Evolutionary conservation across 2,797 vertebrate species (phyloP).

Genomic region (Lepus oiostolus): DNA sequence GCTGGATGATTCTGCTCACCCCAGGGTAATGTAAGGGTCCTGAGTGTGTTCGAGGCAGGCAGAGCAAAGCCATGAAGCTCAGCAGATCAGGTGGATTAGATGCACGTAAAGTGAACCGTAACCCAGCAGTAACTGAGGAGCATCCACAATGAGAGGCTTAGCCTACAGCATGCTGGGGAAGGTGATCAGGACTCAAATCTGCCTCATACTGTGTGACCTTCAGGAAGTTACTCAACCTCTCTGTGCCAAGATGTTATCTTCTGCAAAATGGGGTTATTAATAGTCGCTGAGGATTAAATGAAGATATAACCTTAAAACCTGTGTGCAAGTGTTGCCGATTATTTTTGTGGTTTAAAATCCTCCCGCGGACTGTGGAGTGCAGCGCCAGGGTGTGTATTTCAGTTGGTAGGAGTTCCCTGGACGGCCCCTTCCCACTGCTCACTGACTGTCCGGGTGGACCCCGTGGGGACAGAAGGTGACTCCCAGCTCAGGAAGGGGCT

Average conservation of each 20-base stretch:
- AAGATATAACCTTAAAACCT: not conserved
- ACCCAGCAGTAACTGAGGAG: too few species aligned
- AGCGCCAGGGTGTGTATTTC: not conserved
- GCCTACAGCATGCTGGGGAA: not conserved
- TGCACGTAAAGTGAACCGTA: too few species aligned
- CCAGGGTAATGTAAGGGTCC: too few species aligned
- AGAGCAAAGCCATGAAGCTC: too few species aligned
- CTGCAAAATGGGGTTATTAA: conserved; percentile 31
- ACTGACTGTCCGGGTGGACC: not conserved
- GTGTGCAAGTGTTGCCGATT: not conserved
- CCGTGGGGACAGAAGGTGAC: not conserved
- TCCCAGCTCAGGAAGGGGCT: not conserved
- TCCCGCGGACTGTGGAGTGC: not conserved
- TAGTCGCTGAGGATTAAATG: not conserved
- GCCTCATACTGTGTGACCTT: conserved; percentile 17
- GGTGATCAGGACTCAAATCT: not conserved
- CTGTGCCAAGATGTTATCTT: conserved; percentile 49
- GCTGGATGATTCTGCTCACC: too few species aligned
- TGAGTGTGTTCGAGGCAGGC: too few species aligned
- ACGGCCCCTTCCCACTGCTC: not conserved
- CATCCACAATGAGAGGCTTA: conserved; percentile 33
- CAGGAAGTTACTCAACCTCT: conserved; percentile 40
- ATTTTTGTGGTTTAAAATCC: not conserved
- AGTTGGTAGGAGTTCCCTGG: not conserved
- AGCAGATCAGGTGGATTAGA: too few species aligned